Evolutionary conservation across 1,140 invertebrate genomes (phyloP), one percentile per base, ranked within the genome.

Genomic region (Caenorhabditis tropicalis): DNA sequence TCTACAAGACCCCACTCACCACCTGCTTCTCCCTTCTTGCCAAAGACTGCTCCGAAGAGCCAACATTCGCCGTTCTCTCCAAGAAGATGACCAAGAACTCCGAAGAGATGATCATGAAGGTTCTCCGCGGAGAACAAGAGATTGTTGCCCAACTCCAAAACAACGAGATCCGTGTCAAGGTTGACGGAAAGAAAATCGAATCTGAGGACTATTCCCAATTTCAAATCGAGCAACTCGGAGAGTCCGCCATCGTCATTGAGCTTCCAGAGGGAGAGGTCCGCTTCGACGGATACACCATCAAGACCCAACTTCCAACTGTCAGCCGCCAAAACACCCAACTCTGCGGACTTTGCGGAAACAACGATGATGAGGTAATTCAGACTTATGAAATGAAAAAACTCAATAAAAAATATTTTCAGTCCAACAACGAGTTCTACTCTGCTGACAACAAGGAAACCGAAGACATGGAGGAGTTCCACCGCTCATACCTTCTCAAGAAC

Each of bases 21-120:
- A 58, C 49, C 16, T 89, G 88, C 89, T 89, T 80, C 79, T 74
- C 87, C 33, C 86, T 90, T 31, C 21, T 89, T 9, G 88, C 88
- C 81, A 89, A 90, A 88, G 88, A 89, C 60, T 89, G 88, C 86
- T 88, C 87, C 19, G 81, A 88, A n/a, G 51, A 86, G 65, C 88
- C 88, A 39, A 46, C 80, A n/a, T 89, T 90, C 81, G 88, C 88
- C 24, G 86, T 89, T 60, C 49, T 89, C 29, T 27, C 82, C 43
- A 87, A 85, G 85, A 84, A 82, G 48, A n/a, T 29, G 0, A 12
- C 43, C 10, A 49, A 82, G 31, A 46, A 86, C 51, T 48, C 27
- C 53, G 82, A 82, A 15, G 82, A 88, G 9, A 70, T 43, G 53
- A 86, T 87, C 24, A 48, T 88, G 58, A 88, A 88, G 84, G 70